Percentiles rank a stretch among this genome's conserved stretches.
phyloP scores from a whole-genome alignment of 2,888 invertebrate species.

The Drosophila rellima region DNA sequence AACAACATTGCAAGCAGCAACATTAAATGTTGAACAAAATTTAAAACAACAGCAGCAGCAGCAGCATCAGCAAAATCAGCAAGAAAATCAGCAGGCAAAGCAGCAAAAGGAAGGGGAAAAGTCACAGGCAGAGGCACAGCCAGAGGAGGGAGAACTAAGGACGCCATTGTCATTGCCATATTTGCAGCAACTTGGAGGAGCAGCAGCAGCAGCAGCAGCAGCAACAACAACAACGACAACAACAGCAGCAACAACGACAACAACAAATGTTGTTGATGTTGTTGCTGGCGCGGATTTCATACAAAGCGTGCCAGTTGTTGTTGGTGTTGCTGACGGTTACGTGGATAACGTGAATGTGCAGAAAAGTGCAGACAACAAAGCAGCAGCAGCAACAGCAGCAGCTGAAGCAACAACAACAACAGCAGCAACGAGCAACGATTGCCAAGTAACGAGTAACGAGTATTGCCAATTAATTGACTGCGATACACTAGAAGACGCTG shows the following conservation, averaged over 20 bases:
- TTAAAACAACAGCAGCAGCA: conserved; percentile 21
- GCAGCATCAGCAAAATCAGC: conserved; percentile 26
- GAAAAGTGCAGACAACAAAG: conserved; percentile 41
- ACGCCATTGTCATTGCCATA: conserved; percentile 79
- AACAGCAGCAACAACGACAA: too few relatives aligned
- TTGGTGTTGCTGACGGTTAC: conserved; percentile 67
- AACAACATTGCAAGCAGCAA: conserved; percentile 43
- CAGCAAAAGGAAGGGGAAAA: conserved; percentile 8
- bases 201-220: neutral
- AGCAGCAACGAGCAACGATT: conserved; percentile 33
- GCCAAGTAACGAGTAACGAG: conserved; percentile 12
- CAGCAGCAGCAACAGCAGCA: conserved; percentile 16
- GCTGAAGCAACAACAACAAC: conserved; percentile 12
- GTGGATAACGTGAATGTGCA: conserved; percentile 67
- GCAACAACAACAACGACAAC: too few relatives aligned
- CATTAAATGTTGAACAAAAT: conserved; percentile 16
- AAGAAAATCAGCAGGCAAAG: conserved; percentile 4
- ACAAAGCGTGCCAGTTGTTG: conserved; percentile 51
- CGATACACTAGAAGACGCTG: conserved; percentile 5
- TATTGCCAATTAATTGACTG: conserved; percentile 7
- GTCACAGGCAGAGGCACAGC: conserved; percentile 34
- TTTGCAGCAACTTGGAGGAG: conserved; percentile 23
- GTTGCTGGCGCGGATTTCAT: conserved; percentile 48
- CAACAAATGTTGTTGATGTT: conserved; percentile 46
- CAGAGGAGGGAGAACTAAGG: conserved; percentile 45